Percentiles rank a stretch among this genome's conserved stretches.
These are phyloP conservation scores for Conops quadrifasciatus DNA, from an alignment of 2,888 invertebrate genomes.

Conservation along the genomic window DNA sequence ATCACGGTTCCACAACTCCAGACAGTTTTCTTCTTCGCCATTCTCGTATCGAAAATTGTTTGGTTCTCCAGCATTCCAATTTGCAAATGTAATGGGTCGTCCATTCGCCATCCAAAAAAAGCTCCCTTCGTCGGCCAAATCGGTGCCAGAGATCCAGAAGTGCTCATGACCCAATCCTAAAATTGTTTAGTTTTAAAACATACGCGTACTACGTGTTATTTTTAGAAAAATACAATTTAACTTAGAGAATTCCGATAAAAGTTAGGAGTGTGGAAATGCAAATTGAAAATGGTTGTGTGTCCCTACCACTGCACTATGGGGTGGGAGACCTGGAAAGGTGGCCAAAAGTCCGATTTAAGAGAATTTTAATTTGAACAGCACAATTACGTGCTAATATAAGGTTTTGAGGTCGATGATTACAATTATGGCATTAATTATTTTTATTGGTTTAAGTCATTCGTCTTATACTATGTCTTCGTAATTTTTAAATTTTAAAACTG, in stretches of 20 bases:
- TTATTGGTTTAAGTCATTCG: too few species aligned
- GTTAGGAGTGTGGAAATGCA: not conserved
- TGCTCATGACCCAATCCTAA: conserved; percentile 88
- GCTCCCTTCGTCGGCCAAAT: conserved; percentile 87
- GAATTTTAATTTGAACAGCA: too few species aligned
- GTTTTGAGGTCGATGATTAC: too few species aligned
- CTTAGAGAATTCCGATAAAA: too few species aligned
- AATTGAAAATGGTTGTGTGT: too few species aligned
- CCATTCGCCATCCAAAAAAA: conserved; percentile 96
- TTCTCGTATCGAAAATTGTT: conserved; percentile 91
- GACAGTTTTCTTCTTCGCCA: conserved; percentile 91
- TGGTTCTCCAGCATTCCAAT: conserved; percentile 93
- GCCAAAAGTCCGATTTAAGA: too few species aligned
- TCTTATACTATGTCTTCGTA: too few species aligned
- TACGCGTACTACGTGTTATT: not conserved
- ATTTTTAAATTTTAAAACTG: too few species aligned
- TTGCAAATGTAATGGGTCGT: conserved; percentile 86
- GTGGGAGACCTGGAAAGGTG: too few species aligned
- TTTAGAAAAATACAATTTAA: conserved; percentile 2
- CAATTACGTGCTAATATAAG: too few species aligned
- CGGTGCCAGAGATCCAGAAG: conserved; percentile 93
- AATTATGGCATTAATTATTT: too few species aligned
- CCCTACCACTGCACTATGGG: too few species aligned
- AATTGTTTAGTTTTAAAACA: not conserved
- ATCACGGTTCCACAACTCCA: conserved; percentile 89